Base-by-base conservation (phyloP, 2,113 vertebrate genomes). In the Ceratotherium simum region DNA sequence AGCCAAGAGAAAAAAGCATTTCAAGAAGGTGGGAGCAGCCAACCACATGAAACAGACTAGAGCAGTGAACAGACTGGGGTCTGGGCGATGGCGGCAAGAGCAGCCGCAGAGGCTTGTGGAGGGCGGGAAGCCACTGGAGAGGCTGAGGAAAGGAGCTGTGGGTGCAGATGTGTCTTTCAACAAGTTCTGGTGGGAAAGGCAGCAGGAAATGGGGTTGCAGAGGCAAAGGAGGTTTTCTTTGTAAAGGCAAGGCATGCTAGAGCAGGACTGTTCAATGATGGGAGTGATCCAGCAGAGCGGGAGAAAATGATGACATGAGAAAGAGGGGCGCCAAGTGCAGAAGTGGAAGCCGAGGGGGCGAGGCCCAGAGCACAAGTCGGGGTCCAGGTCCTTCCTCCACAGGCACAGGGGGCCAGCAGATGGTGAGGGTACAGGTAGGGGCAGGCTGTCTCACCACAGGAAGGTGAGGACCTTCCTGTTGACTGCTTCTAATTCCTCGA, bases 401-500 rank as follows among this genome's bases (percentile, higher is more conserved):
- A 8, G 58, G 72, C 16, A 27, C 56, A 13, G 39, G 13, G 56
- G 9, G 56, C 8, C 13, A 1, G 80, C 18, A 31, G 33, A 8
- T 0, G 12, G 23, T 0, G 2, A 46, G 67, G 67, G 67, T 21
- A n/a, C 16, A 48, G 56, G 23, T 0, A 0, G 20, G 48, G 31
- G 16, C 51, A 62, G 31, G 67, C 3, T 73, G 62, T 42, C n/a
- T 69, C 3, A 3, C 16, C 36, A 54, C 13, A 10, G 54, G 51
- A 46, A 72, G 67, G 79, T 3, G 13, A 16, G 39, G 6, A 11
- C 65, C 51, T 70, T 70, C 29, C 51, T 70, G 21, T 27, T 90
- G 58, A 51, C 76, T 18, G 51, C 89, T 87, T 13, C 6, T 58
- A 11, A 70, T 29, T 58, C 29, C 84, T 42, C 13, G 51, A 5